Evolutionary conservation across 2,113 vertebrate genomes (phyloP).

Genomic region (Capreolus pygargus): DNA sequence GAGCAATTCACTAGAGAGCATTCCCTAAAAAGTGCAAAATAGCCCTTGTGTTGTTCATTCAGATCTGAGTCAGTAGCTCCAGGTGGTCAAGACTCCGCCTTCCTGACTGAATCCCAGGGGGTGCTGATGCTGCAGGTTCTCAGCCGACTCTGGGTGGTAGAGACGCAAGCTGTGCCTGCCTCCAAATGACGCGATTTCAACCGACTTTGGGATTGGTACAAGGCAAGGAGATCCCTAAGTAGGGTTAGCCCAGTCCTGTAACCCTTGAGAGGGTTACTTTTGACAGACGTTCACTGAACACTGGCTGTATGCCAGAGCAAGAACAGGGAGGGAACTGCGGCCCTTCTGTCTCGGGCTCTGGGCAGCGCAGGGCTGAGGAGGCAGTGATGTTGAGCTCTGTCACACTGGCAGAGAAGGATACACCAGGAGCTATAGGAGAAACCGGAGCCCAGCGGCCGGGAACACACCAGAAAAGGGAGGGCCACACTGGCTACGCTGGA

Average conservation of each 20-base stretch:
- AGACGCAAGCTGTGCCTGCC: not conserved
- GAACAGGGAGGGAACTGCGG: no score
- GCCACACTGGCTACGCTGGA: not conserved
- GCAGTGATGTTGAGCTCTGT: not conserved
- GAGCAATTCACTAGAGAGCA: not conserved
- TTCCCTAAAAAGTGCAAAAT: not conserved
- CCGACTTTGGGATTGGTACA: not conserved
- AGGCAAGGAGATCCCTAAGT: no score
- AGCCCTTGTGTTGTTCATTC: not conserved
- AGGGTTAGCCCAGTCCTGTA: not conserved
- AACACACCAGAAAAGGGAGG: not conserved
- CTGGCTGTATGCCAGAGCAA: not conserved
- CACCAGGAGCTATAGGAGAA: not conserved
- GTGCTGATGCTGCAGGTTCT: not conserved
- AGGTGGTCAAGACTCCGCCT: not conserved
- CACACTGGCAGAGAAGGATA: not conserved
- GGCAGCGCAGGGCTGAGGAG: no score
- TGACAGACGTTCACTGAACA: not conserved
- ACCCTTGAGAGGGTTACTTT: not conserved
- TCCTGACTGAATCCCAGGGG: not conserved
- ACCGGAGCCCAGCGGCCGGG: rapidly evolving
- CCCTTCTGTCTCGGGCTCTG: not conserved
- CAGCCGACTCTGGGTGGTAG: not conserved
- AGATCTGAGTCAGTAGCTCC: not conserved
- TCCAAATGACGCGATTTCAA: not conserved